Evolutionary conservation across 2,113 vertebrate species (phyloP).

Genomic region (Chitala chitala): DNA sequence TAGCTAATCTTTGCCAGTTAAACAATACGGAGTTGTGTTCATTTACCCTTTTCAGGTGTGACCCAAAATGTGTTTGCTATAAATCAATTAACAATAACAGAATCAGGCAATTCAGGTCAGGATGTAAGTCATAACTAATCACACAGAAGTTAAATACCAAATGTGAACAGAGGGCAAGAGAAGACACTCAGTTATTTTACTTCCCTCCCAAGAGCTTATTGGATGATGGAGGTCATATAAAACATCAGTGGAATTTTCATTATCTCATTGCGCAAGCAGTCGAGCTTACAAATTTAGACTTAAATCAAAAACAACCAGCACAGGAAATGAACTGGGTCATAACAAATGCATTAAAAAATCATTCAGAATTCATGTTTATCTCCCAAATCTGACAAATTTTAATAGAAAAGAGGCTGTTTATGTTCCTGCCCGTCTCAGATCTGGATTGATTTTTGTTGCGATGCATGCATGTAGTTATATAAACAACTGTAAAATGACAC

Average conservation of each 20-base stretch:
- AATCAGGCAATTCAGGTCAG: neutral
- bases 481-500: constrained; percentile 2
- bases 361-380: neutral
- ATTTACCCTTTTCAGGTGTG: too few relatives aligned
- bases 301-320: neutral
- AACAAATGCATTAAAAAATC: neutral
- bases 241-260: constrained; percentile 11
- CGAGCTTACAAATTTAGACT: neutral
- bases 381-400: neutral
- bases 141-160: neutral
- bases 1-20: too few relatives aligned
- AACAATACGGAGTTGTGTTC: too few relatives aligned
- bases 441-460: neutral
- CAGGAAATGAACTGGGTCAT: neutral
- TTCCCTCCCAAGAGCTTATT: neutral
- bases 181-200: neutral
- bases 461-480: constrained; percentile 1
- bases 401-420: neutral
- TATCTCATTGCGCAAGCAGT: neutral
- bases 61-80: too few relatives aligned
- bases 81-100: too few relatives aligned
- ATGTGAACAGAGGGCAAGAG: neutral
- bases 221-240: neutral
- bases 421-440: neutral
- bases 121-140: neutral